phyloP scores from a whole-genome alignment of 2,797 vertebrate species.

The Acomys russatus region DNA sequence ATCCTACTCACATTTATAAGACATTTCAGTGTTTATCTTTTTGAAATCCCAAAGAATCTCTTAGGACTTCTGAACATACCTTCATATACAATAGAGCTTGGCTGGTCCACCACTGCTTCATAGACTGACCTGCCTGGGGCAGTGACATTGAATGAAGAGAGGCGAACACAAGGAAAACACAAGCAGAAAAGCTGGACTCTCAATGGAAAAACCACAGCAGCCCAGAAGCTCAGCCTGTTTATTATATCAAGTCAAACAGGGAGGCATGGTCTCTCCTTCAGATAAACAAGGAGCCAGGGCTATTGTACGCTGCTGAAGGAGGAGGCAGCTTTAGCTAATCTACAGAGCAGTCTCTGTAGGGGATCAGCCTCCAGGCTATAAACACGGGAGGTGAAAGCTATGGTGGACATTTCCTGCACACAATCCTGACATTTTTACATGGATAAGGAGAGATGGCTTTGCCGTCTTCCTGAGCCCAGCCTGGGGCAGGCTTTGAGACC shows the following conservation, averaged over 20 bases:
- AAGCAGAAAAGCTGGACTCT: background rate
- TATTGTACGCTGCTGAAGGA: background rate
- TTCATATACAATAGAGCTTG: background rate
- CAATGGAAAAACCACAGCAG: background rate
- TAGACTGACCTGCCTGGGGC: too few species aligned
- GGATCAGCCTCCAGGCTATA: background rate
- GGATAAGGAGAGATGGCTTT: background rate
- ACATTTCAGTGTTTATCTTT: constrained; percentile 2
- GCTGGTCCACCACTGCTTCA: too few species aligned
- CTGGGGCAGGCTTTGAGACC: background rate
- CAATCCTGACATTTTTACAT: background rate
- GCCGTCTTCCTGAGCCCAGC: background rate
- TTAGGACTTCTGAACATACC: background rate
- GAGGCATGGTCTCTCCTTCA: background rate
- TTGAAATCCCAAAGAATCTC: background rate
- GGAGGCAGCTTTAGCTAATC: background rate
- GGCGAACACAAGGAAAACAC: background rate
- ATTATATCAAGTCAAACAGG: background rate
- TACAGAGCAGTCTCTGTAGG: background rate
- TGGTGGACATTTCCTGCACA: background rate
- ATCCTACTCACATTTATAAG: background rate
- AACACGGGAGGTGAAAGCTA: background rate
- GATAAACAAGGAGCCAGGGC: background rate
- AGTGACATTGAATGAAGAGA: background rate
- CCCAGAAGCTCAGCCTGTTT: background rate